A percentile compares a stretch with the other conserved stretches of the same genome.
Evolutionary conservation across 2,797 vertebrate genomes (phyloP).

Genomic region (Zalophus californianus): DNA sequence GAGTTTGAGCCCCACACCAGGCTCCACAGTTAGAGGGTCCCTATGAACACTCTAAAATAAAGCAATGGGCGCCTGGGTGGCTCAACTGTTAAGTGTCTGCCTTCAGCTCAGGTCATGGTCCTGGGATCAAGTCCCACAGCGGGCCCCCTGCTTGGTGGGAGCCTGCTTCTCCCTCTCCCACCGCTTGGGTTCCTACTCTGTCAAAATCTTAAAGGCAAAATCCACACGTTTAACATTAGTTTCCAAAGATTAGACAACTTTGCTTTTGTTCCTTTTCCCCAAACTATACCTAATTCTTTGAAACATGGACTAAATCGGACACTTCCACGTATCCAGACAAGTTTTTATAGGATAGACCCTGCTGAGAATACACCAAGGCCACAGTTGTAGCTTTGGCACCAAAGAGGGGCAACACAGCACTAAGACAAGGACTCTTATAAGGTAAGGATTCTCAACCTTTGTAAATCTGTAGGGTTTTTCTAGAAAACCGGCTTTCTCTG

Average conservation of each 20-base stretch:
- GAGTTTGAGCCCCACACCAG: neutral
- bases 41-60: neutral
- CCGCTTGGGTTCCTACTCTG: too few species aligned
- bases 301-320: neutral
- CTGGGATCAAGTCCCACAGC: too few species aligned
- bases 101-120: too few species aligned
- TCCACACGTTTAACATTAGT: neutral
- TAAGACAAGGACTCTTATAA: neutral
- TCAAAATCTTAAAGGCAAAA: too few species aligned
- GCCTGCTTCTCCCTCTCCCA: too few species aligned
- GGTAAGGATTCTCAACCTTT: neutral
- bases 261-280: neutral
- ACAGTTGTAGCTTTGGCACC: too few species aligned
- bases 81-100: too few species aligned
- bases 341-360: neutral
- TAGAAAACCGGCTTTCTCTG: neutral
- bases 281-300: neutral
- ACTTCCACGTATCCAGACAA: neutral
- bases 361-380: neutral
- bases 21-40: neutral
- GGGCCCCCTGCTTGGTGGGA: too few species aligned
- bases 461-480: neutral
- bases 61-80: too few species aligned
- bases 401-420: neutral
- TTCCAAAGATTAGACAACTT: neutral